Conservation (phyloP, 2,888 invertebrate species). For the Machimus rusticus region DNA sequence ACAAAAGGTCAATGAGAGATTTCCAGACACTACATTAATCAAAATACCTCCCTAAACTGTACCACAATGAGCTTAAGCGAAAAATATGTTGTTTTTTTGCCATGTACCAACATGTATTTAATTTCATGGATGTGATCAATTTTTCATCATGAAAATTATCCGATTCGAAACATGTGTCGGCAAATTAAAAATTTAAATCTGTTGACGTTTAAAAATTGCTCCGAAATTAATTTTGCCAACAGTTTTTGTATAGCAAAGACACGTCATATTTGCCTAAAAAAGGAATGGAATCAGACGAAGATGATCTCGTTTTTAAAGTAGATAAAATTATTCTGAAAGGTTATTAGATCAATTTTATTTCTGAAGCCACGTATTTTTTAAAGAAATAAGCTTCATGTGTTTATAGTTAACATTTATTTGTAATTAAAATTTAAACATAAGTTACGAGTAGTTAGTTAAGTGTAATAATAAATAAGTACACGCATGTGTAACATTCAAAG, state of each 20-base stretch:
- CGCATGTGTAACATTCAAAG: too few relatives aligned
- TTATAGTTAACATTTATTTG: not conserved
- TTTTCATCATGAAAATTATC: not conserved
- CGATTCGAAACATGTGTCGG: not conserved
- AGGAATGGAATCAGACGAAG: not conserved
- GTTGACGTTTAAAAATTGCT: not conserved
- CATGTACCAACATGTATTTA: not conserved
- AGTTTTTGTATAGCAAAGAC: not conserved
- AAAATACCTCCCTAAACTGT: not conserved
- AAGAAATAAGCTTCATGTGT: not conserved
- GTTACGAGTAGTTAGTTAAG: too few relatives aligned
- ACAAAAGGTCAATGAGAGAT: not conserved
- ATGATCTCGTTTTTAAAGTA: not conserved
- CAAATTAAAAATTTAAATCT: not conserved
- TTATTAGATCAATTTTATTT: not conserved
- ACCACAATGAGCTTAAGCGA: not conserved
- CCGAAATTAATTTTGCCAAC: not conserved
- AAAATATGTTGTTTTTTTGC: not conserved
- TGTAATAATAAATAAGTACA: too few relatives aligned
- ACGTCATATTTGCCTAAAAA: not conserved
- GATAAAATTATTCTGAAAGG: not conserved
- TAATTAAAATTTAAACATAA: too few relatives aligned
- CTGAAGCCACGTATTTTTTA: not conserved
- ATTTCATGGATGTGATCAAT: not conserved
- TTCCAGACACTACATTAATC: not conserved